Conservation (phyloP, 2,888 invertebrate species). For the Parapristionchus giblindavisi region DNA sequence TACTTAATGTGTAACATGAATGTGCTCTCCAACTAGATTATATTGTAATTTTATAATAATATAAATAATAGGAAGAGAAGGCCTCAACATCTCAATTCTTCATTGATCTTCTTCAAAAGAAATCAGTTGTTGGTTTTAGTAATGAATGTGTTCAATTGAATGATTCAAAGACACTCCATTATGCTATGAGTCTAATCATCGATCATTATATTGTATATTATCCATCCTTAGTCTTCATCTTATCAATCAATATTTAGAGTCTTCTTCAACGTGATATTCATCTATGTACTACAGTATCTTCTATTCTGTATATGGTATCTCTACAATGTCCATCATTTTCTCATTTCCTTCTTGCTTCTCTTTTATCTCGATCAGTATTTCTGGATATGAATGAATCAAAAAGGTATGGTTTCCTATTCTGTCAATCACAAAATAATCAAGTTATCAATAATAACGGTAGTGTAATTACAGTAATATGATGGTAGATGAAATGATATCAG, state of each 20-base stretch:
- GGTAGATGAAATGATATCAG: conserved; percentile 1
- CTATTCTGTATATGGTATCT: neutral
- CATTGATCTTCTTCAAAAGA: neutral
- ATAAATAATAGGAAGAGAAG: neutral
- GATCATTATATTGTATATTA: conserved; percentile 5
- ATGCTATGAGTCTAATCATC: conserved; percentile 15
- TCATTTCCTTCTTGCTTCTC: conserved; percentile 6
- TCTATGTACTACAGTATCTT: neutral
- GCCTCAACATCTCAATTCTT: neutral
- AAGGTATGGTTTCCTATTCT: neutral
- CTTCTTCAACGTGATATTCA: conserved; percentile 12
- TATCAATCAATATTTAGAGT: no score
- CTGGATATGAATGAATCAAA: conserved; percentile 15
- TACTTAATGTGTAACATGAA: neutral
- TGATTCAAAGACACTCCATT: neutral
- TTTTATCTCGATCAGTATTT: conserved; percentile 1
- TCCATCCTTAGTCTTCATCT: neutral
- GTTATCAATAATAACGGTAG: neutral
- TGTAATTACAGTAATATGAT: neutral
- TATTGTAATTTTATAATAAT: neutral
- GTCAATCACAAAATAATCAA: neutral
- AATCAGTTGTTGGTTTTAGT: neutral
- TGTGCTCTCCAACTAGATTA: neutral
- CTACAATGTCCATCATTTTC: conserved; percentile 2
- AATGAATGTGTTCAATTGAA: conserved; percentile 1